phyloP scores from a whole-genome alignment of 2,113 vertebrate genomes.

The Epinephelus cyanopodus region DNA sequence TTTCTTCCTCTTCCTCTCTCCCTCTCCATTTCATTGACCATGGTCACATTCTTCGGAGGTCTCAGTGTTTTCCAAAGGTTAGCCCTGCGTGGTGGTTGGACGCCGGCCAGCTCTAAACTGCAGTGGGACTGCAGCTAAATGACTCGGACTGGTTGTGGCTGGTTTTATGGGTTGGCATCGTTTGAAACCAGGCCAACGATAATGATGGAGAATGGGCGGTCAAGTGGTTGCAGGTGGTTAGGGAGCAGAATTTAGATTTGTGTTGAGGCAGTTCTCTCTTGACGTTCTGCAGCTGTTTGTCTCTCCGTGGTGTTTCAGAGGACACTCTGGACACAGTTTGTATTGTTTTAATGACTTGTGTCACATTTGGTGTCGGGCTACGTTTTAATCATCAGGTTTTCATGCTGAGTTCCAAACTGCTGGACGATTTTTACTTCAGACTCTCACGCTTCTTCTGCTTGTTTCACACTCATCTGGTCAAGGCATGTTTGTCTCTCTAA shows the following conservation, averaged over 20 bases:
- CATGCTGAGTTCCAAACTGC: neutral
- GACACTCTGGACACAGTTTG: constrained; percentile 24
- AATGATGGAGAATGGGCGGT: constrained; percentile 68
- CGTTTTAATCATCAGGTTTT: neutral
- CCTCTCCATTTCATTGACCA: constrained; percentile 75
- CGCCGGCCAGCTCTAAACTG: constrained; percentile 68
- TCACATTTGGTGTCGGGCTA: neutral
- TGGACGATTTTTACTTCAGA: neutral
- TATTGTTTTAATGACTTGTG: neutral
- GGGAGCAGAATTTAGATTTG: constrained; percentile 67
- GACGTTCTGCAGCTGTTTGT: constrained; percentile 34
- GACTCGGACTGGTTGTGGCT: constrained; percentile 62
- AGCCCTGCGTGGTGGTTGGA: constrained; percentile 70
- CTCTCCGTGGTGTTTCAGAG: constrained; percentile 4
- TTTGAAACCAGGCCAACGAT: constrained; percentile 69
- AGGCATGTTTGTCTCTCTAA: constrained; percentile 6
- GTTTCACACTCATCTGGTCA: constrained; percentile 5
- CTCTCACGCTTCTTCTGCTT: neutral
- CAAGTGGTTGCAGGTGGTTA: constrained; percentile 79
- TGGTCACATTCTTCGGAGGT: constrained; percentile 82
- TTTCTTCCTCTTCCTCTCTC: constrained; percentile 63
- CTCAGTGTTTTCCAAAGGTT: constrained; percentile 83
- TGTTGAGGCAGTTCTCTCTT: constrained; percentile 35
- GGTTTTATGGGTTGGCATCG: constrained; percentile 70
- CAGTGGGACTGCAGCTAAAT: constrained; percentile 57